Evolutionary conservation across 1,140 invertebrate species (phyloP), one percentile per base, ranked within the genome.

Genomic region (Macrotrachela quadricornifera): DNA sequence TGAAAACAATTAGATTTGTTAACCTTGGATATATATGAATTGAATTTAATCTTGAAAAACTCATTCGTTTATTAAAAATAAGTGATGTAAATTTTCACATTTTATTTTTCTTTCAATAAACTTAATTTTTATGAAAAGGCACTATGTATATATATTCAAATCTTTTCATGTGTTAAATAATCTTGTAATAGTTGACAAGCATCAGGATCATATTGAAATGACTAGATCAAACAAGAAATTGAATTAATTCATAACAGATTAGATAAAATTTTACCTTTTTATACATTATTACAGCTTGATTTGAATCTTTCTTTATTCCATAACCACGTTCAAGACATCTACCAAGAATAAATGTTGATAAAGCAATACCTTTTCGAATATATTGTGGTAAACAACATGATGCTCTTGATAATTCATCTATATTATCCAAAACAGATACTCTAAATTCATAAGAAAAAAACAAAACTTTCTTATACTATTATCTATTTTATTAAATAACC

Each of bases 331-430:
- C 52, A 17, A 69, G 56, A 59, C 64, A 69, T 18, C 67, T 57
- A 8, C 63, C 68, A 60, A 64, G 64, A 49, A 62, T 68, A 57
- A 71, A 71, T 59, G 61, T 63, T 10, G 63, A 66, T 45, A 67
- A 58, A 15, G 62, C 55, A 46, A 71, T 67, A 11, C 68, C 68
- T 55, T 67, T 69, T n/a, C 51, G 47, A 18, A 70, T 63, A 57
- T 61, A 70, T 9, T 48, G 51, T 11, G 60, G 58, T 10, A 68
- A 47, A 58, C 68, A 70, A 17, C 63, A 64, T 12, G 66, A 69
- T 50, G 67, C 64, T 47, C 49, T 46, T 14, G 66, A 61, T 15
- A 69, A 59, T 15, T 62, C 18, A 16, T 61, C 57, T 12, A 65
- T 54, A 49, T 65, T 60, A 11, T 59, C 57, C 41, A 70, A 56